Evolutionary conservation across 1,140 invertebrate species (phyloP), one percentile per base, ranked within the genome.

Genomic region (Zaprionus capensis): DNA sequence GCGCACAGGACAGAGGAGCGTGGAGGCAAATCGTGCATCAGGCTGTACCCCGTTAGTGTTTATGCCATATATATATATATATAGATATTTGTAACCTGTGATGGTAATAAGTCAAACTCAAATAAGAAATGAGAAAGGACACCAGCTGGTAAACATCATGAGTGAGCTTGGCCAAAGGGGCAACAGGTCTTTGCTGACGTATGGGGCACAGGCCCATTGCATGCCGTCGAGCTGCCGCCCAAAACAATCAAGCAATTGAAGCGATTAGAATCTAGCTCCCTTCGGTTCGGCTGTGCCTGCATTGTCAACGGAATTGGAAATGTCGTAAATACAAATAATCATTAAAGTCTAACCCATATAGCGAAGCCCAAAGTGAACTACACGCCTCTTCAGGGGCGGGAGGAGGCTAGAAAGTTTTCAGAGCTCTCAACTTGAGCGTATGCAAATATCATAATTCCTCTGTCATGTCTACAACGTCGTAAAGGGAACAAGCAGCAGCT

Each of bases 361-460:
- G 12, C 57, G 17, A 17, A 6, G 34, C 51, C 1, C 11, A 17
- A n/a, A 17, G n/a, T n/a, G 7, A 7, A n/a, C 5, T 9, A 2
- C n/a, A 44, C 6, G 41, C 2, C 6, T 44, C 5, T 44, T 2
- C 7, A 6, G 6, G 31, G 7, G 20, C 7, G 17, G 22, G 28
- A 46, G 31, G 51, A 44, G 14, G 36, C n/a, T 4, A 17, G 59
- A 49, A 55, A 17, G 31, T 44, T 65, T 41, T 24, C 64, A 59
- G 28, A 56, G 56, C 31, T 74, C 71, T 72, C 73, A 81, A 81
- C 85, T 87, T 87, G 82, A 90, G 71, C 72, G 76, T 85, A 90
- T 90, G 86, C 85, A 90, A 90, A 90, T 90, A 90, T 90, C 82
- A 90, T 90, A 90, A 90, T 88, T 88, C 71, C 70, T 59, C 67